phyloP scores from a whole-genome alignment of 2,113 vertebrate genomes.

The Ceyx margarethae region DNA sequence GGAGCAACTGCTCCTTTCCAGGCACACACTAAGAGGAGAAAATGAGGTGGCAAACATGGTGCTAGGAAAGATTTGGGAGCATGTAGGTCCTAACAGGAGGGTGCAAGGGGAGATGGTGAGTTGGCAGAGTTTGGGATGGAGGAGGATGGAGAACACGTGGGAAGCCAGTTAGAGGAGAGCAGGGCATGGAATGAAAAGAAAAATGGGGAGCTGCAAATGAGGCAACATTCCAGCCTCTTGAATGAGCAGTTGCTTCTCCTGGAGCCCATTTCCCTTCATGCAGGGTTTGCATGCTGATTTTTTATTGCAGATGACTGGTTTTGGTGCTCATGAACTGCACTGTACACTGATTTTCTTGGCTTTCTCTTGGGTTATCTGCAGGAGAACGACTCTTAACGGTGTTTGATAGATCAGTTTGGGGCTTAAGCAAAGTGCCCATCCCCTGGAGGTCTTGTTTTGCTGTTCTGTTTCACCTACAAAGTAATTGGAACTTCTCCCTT shows the following conservation, averaged over 20 bases:
- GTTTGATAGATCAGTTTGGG: background rate
- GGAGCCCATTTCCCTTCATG: background rate
- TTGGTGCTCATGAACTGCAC: background rate
- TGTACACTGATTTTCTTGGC: background rate
- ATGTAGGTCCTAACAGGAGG: background rate
- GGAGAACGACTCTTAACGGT: background rate
- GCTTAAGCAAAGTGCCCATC: background rate
- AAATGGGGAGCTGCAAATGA: background rate
- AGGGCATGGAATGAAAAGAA: background rate
- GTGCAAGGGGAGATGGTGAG: background rate
- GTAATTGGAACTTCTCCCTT: background rate
- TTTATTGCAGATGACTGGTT: background rate
- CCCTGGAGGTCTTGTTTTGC: background rate
- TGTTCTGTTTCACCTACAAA: background rate
- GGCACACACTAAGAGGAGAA: accelerated
- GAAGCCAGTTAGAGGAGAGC: background rate
- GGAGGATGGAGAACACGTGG: background rate
- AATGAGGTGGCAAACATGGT: background rate
- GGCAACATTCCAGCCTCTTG: background rate
- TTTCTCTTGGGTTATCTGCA: background rate
- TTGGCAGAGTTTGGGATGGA: background rate
- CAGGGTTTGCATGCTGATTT: background rate
- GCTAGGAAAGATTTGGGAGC: background rate
- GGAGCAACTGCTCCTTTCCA: background rate
- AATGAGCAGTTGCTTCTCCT: background rate